Conservation (phyloP, 2,888 invertebrate species). For the Polydrusus pterygomalis region DNA sequence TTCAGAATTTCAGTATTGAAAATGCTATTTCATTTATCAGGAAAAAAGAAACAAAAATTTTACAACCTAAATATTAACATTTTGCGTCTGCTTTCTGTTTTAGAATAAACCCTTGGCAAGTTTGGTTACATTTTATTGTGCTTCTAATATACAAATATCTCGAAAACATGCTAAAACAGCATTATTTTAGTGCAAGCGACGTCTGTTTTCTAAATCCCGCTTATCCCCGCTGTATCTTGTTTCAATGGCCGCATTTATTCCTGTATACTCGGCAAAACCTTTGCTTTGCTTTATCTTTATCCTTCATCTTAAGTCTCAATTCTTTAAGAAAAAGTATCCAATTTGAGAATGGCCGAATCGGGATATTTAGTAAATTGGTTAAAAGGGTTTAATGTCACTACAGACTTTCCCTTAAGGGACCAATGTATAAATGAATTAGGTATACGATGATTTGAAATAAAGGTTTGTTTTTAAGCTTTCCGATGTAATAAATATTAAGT, state of each 20-base stretch:
- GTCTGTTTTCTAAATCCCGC: conserved; percentile 18
- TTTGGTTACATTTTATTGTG: background rate
- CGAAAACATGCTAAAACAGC: conserved; percentile 24
- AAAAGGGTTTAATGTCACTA: conserved; percentile 7
- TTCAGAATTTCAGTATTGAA: no score
- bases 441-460: background rate
- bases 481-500: no score
- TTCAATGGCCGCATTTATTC: conserved; percentile 23
- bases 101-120: background rate
- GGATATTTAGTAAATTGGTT: conserved; percentile 22
- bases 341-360: conserved; percentile 5
- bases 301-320: conserved; percentile 23
- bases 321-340: conserved; percentile 24
- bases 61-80: no score
- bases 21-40: no score
- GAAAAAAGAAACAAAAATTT: no score
- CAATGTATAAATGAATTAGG: background rate
- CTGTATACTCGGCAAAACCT: conserved; percentile 9
- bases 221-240: conserved; percentile 23
- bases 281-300: conserved; percentile 29
- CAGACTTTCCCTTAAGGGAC: background rate
- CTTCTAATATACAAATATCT: conserved; percentile 3
- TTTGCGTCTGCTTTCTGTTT: background rate
- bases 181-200: conserved; percentile 20
- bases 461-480: background rate